phyloP scores from a whole-genome alignment of 2,888 invertebrate species.

The Labia minor region DNA sequence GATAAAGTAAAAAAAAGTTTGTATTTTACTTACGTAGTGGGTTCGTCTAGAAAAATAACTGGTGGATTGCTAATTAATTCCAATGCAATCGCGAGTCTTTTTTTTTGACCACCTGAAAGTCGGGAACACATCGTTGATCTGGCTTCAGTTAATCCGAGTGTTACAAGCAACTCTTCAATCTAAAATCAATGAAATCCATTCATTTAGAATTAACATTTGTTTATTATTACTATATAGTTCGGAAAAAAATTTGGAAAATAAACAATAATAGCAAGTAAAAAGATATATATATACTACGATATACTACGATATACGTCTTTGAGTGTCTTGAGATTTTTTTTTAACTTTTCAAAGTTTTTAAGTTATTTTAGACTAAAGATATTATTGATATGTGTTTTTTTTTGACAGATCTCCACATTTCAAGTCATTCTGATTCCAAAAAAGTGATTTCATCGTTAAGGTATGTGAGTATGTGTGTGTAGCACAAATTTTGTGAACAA shows the following conservation, averaged over 20 bases:
- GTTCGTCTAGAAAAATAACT: slow-evolving; percentile 88
- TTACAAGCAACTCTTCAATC: slow-evolving; percentile 69
- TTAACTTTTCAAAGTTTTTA: too few species aligned
- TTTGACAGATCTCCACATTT: too few species aligned
- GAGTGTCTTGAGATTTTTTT: too few species aligned
- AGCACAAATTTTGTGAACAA: too few species aligned
- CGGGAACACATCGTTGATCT: slow-evolving; percentile 55
- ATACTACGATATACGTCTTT: too few species aligned
- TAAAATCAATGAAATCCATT: too few species aligned
- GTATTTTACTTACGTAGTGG: slow-evolving; percentile 77
- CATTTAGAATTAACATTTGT: not conserved
- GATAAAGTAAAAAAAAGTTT: slow-evolving; percentile 9
- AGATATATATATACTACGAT: not conserved
- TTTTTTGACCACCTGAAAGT: slow-evolving; percentile 82
- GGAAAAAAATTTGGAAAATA: too few species aligned
- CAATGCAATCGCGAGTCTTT: slow-evolving; percentile 78
- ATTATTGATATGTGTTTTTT: too few species aligned
- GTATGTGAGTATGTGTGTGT: too few species aligned
- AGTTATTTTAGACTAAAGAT: too few species aligned
- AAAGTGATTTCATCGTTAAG: too few species aligned
- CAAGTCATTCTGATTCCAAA: too few species aligned
- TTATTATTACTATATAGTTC: not conserved
- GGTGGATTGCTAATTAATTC: slow-evolving; percentile 87
- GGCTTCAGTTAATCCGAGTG: slow-evolving; percentile 58
- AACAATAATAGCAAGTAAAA: not conserved